Evolutionary conservation across 1,140 invertebrate species (phyloP).

Genomic region (Babylonia areolata): DNA sequence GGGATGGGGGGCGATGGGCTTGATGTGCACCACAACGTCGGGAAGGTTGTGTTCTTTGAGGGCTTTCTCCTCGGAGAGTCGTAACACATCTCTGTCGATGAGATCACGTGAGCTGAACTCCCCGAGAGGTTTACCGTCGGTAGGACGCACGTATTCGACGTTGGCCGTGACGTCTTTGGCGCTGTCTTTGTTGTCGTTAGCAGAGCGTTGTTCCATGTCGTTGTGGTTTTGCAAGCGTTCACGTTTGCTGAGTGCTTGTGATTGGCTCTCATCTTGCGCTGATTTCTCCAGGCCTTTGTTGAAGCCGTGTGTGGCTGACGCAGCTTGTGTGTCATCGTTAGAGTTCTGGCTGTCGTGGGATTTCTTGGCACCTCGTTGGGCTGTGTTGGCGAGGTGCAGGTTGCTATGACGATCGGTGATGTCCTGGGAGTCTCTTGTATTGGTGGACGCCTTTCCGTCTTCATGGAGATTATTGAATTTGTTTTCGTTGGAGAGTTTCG

Average conservation of each 20-base stretch:
- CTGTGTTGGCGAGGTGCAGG: slow-evolving; percentile 4
- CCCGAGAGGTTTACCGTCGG: slow-evolving; percentile 14
- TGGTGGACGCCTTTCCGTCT: slow-evolving; percentile 26
- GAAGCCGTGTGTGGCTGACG: background rate
- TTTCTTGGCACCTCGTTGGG: background rate
- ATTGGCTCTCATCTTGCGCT: slow-evolving; percentile 30
- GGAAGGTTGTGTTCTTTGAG: slow-evolving; percentile 4
- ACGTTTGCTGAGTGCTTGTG: background rate
- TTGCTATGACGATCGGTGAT: background rate
- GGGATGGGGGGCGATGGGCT: background rate
- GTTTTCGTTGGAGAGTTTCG: slow-evolving; percentile 33
- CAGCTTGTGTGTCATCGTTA: slow-evolving; percentile 1
- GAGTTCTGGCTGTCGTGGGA: background rate
- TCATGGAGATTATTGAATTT: slow-evolving; percentile 24
- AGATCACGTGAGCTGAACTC: background rate
- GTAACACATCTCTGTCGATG: background rate
- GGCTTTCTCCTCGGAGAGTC: background rate
- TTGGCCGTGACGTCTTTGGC: background rate
- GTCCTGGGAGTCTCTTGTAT: slow-evolving; percentile 33
- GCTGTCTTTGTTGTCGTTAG: background rate
- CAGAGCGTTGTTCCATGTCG: background rate
- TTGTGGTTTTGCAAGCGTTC: slow-evolving; percentile 15
- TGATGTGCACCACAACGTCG: slow-evolving; percentile 33
- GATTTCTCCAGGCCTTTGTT: background rate
- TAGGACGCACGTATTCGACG: background rate